Base-by-base conservation (phyloP, 2,888 invertebrate genomes). In the Volucella inflata region DNA sequence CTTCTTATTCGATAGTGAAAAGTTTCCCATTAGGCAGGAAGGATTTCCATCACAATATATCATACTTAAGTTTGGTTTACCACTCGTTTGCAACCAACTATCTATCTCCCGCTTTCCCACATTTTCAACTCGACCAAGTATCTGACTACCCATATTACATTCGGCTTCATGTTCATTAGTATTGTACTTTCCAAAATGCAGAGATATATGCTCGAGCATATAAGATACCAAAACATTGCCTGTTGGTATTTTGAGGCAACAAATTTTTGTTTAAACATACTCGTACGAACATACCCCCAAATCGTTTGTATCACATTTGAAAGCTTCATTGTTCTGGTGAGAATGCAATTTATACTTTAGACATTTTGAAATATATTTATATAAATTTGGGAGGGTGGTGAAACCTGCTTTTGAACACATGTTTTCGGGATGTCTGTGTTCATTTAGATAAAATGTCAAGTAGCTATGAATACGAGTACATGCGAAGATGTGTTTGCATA, bases 21-120 rank as follows among this genome's bases (percentile, higher is more conserved):
- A 75, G 65, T 64, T 75, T 67, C 75, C 65, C 75, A 75, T 75
- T 75, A 67, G 75, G 40, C 75, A 75, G 75, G 40, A 67, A 59
- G 75, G 65, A 59, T 75, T 59, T 57, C 59, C 75, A 75, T 50
- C 65, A 57, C 48, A 30, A 36, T 75, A 57, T 67, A 75, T 75
- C 75, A 67, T 67, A 67, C 65, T 75, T 67, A 67, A 75, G 65
- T 57, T 75, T 12, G 75, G 75, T 67, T 57, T 57, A 67, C 75
- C 75, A 67, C 65, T 57, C 14, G 57, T 48, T 42, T 65, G 55
- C 46, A 46, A 55, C 17, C 16, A 42, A 17, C 55, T 12, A 11
- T 17, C 16, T 38, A n/a, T 11, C 40, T 21, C 11, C 4, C 6
- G 46, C n/a, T n/a, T n/a, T n/a, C n/a, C n/a, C n/a, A n/a, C 48